These are phyloP conservation scores for Drosophila algonquin DNA, from an alignment of 2,888 invertebrate genomes.

Conservation along the genomic window DNA sequence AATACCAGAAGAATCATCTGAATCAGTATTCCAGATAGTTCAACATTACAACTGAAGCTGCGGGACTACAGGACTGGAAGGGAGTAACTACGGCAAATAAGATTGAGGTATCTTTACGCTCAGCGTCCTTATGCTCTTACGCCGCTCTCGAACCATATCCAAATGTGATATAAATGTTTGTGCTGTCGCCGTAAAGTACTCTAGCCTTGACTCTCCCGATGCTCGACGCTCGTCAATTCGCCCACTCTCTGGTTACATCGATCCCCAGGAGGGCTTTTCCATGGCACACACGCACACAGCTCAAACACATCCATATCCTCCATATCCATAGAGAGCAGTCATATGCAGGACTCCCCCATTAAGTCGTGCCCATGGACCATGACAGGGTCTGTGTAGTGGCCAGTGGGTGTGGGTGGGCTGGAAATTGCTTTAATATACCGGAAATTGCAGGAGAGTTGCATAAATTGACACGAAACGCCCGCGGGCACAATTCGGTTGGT, in stretches of 20 bases:
- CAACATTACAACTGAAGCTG: too few relatives aligned
- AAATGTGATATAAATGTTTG: conserved; percentile 30
- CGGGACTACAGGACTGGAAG: too few relatives aligned
- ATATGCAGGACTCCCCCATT: conserved; percentile 61
- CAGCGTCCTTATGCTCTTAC: too few relatives aligned
- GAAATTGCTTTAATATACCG: conserved; percentile 80
- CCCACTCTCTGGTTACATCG: conserved; percentile 36
- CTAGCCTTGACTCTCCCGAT: conserved; percentile 6
- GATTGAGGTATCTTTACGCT: too few relatives aligned
- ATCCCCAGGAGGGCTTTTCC: conserved; percentile 68
- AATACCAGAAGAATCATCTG: background rate
- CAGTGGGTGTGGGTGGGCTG: conserved; percentile 51
- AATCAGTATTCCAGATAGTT: background rate
- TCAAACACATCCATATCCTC: conserved; percentile 7
- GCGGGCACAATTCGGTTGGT: conserved; percentile 70
- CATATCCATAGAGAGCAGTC: conserved; percentile 46
- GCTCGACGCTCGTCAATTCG: conserved; percentile 11
- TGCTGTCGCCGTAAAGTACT: conserved; percentile 9
- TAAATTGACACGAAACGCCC: conserved; percentile 82
- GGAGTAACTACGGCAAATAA: too few relatives aligned
- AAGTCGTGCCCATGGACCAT: conserved; percentile 50
- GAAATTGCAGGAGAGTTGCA: conserved; percentile 79
- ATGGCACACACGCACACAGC: conserved; percentile 34
- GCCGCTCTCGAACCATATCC: conserved; percentile 1
- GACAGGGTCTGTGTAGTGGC: background rate